Conservation (phyloP, 1,140 invertebrate genomes). For the Drosophila nikananu region DNA sequence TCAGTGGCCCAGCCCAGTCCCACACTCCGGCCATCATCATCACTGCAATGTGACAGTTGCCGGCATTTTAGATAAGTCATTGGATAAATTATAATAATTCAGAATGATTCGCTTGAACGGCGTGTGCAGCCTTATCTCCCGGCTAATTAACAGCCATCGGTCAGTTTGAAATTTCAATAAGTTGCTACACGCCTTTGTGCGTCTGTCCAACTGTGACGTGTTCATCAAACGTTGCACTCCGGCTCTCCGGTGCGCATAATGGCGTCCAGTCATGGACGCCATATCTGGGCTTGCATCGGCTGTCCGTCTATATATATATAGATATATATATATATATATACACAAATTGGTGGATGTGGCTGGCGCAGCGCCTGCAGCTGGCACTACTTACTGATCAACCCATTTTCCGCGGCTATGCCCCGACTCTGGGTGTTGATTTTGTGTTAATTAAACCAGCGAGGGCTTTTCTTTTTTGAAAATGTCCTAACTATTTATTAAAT, state of each 20-base stretch:
- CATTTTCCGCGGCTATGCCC: slow-evolving; percentile 35
- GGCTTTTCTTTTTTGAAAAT: slow-evolving; percentile 39
- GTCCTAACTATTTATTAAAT: slow-evolving; percentile 30
- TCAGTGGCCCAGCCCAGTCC: slow-evolving; percentile 28
- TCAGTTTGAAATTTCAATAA: slow-evolving; percentile 51
- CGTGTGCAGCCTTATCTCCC: slow-evolving; percentile 29
- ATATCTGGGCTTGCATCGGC: slow-evolving; percentile 26
- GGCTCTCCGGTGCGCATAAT: slow-evolving; percentile 47
- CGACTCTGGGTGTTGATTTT: slow-evolving; percentile 60
- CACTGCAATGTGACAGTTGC: slow-evolving; percentile 30
- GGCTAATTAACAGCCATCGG: slow-evolving; percentile 49
- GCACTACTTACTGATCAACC: slow-evolving; percentile 56
- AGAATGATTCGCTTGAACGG: slow-evolving; percentile 22
- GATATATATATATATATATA: not conserved
- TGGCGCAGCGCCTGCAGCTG: slow-evolving; percentile 36
- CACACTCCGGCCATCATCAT: slow-evolving; percentile 17
- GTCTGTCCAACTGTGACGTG: slow-evolving; percentile 72
- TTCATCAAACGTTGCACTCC: slow-evolving; percentile 78
- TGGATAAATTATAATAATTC: slow-evolving; percentile 5
- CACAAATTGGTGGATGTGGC: slow-evolving; percentile 19
- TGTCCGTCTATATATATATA: slow-evolving; percentile 2
- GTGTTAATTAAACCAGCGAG: slow-evolving; percentile 69
- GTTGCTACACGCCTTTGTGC: slow-evolving; percentile 55
- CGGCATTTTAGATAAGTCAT: slow-evolving; percentile 28
- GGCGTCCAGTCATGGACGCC: slow-evolving; percentile 52